phyloP scores from a whole-genome alignment of 2,113 vertebrate species.

The Balaeniceps rex region DNA sequence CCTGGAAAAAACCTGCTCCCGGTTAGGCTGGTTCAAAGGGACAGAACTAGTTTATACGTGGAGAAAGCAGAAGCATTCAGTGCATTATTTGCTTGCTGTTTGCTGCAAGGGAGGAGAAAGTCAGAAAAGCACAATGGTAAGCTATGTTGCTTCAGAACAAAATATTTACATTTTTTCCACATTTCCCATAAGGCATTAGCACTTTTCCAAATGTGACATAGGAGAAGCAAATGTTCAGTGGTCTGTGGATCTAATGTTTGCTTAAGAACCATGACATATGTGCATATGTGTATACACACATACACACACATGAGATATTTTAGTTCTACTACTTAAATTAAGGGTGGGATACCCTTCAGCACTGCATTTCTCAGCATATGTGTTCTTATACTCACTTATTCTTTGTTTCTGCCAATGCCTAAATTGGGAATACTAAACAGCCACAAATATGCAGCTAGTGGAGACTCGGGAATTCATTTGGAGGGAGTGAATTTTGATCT shows the following conservation, averaged over 20 bases:
- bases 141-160: background rate
- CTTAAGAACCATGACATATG: background rate
- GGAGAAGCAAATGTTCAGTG: background rate
- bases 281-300: background rate
- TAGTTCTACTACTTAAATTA: background rate
- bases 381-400: background rate
- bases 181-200: background rate
- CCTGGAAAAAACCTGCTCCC: background rate
- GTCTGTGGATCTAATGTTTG: background rate
- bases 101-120: background rate
- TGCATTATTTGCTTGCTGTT: background rate
- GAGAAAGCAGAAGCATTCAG: background rate
- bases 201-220: background rate
- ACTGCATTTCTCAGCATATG: background rate
- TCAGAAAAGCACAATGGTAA: background rate
- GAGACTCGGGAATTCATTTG: background rate
- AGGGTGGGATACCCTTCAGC: constrained; percentile 23
- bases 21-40: background rate
- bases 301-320: background rate
- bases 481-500: background rate
- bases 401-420: background rate
- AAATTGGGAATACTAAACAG: background rate
- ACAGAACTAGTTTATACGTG: background rate
- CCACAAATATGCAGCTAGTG: background rate
- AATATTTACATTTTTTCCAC: background rate